Base-by-base conservation (phyloP, 2,113 vertebrate genomes). In the Excalfactoria chinensis region DNA sequence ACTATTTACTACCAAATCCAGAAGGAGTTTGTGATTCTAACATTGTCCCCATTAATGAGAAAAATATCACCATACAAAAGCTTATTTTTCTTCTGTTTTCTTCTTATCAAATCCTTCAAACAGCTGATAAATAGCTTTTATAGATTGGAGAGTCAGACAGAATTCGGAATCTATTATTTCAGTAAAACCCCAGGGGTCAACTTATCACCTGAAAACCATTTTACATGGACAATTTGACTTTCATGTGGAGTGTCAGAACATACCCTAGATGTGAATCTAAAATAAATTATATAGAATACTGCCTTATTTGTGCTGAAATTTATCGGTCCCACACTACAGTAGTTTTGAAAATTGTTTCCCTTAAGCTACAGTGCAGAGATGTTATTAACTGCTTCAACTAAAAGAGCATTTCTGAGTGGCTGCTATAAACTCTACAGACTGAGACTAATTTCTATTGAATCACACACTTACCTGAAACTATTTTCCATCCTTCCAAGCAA, bases 211-310 rank as follows among this genome's bases (percentile, higher is more conserved):
- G 93, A 95, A 98, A 98, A 97, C 84, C 97, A 97, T 97, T 98
- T 98, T 98, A 97, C 97, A 96, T 93, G 97, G 98, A 97, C 97
- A 86, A 98, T 97, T 98, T 98, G 97, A 98, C 97, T 98, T 98
- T 98, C 98, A 98, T 98, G 95, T 83, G 93, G 94, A 97, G 97
- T 97, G 96, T 95, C 96, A 96, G 97, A 98, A 97, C 93, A 92
- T 93, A 97, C 97, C 97, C 97, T 95, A 96, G 97, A 97, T 97
- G 96, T 97, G 98, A 97, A 98, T 97, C 96, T 96, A 97, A 97
- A 97, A 98, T 98, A 98, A 98, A 98, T 97, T 98, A 97, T 97
- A 97, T 96, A 90, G 96, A 97, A 94, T 96, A 84, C 90, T 97
- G 93, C 97, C 94, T 96, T 95, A 95, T 95, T 96, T 90, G 95